phyloP scores from a whole-genome alignment of 1,140 invertebrate genomes.

The Diachasmimorpha longicaudata region DNA sequence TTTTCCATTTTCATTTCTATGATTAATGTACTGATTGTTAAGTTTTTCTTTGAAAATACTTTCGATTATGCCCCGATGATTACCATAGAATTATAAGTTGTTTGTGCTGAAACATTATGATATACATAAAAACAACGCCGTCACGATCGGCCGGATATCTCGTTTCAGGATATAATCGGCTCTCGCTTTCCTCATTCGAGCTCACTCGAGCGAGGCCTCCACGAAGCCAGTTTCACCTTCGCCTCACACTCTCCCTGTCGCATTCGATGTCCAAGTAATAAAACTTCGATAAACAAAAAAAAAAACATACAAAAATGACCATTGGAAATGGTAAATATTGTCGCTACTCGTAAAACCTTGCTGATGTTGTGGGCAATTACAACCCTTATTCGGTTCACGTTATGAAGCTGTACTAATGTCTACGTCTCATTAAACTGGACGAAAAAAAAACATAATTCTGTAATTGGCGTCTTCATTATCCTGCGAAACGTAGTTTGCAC shows the following conservation, averaged over 20 bases:
- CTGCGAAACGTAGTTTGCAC: not conserved
- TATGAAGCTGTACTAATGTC: not conserved
- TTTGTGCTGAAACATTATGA: not conserved
- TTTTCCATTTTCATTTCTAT: not conserved
- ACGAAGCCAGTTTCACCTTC: constrained; percentile 27
- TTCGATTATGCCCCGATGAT: not conserved
- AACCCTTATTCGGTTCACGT: not conserved
- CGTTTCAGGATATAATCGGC: constrained; percentile 20
- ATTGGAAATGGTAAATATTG: not conserved
- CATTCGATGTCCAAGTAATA: constrained; percentile 2
- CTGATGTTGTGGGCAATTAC: not conserved
- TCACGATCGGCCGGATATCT: constrained; percentile 24
- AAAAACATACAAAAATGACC: not conserved
- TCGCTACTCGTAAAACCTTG: not conserved
- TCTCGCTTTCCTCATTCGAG: constrained; percentile 28
- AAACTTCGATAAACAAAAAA: constrained; percentile 4
- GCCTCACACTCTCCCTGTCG: constrained; percentile 15
- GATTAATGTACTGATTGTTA: not conserved
- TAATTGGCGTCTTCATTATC: not conserved
- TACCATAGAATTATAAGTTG: not conserved
- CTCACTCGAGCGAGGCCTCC: constrained; percentile 19
- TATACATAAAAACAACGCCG: constrained; percentile 17
- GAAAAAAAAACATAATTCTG: not conserved
- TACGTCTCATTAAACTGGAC: not conserved
- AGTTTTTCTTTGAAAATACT: not conserved